These are phyloP conservation scores for Drosophila mauritiana DNA, from an alignment of 1,140 invertebrate genomes.

Conservation along the genomic window DNA sequence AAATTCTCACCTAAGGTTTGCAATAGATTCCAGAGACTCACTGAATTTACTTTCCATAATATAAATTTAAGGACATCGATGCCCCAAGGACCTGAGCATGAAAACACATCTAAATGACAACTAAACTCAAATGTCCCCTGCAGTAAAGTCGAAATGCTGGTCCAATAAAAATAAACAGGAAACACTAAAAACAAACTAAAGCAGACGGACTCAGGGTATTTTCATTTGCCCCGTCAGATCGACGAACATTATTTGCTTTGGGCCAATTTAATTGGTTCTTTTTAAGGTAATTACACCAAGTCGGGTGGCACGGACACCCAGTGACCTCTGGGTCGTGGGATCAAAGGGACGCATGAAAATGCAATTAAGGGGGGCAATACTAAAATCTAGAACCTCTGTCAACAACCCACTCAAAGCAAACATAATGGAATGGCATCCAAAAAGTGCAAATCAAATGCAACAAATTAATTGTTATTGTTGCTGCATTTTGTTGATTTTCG, in stretches of 20 bases:
- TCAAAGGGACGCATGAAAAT: slow-evolving; percentile 45
- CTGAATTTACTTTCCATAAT: neutral
- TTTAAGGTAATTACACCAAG: slow-evolving; percentile 59
- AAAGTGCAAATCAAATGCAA: slow-evolving; percentile 73
- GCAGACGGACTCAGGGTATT: neutral
- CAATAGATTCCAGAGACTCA: too few species aligned
- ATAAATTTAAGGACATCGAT: slow-evolving; percentile 2
- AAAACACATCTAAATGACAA: neutral
- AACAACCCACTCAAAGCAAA: slow-evolving; percentile 47
- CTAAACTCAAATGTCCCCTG: slow-evolving; percentile 14
- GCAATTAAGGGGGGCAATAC: slow-evolving; percentile 44
- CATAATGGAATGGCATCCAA: slow-evolving; percentile 54
- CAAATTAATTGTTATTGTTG: slow-evolving; percentile 36
- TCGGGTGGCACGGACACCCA: slow-evolving; percentile 2
- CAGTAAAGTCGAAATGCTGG: slow-evolving; percentile 11
- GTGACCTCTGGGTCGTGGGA: slow-evolving; percentile 17
- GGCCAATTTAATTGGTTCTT: slow-evolving; percentile 66
- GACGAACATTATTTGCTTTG: slow-evolving; percentile 52
- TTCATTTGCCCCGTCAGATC: slow-evolving; percentile 9
- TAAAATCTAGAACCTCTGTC: slow-evolving; percentile 29
- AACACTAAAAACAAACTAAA: slow-evolving; percentile 25
- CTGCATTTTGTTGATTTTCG: slow-evolving; percentile 23
- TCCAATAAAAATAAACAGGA: slow-evolving; percentile 34
- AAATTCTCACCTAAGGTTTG: too few species aligned
- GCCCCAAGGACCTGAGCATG: neutral